Evolutionary conservation across 1,140 invertebrate genomes (phyloP), one percentile per base, ranked within the genome.

Genomic region (Scaptomyza montana): DNA sequence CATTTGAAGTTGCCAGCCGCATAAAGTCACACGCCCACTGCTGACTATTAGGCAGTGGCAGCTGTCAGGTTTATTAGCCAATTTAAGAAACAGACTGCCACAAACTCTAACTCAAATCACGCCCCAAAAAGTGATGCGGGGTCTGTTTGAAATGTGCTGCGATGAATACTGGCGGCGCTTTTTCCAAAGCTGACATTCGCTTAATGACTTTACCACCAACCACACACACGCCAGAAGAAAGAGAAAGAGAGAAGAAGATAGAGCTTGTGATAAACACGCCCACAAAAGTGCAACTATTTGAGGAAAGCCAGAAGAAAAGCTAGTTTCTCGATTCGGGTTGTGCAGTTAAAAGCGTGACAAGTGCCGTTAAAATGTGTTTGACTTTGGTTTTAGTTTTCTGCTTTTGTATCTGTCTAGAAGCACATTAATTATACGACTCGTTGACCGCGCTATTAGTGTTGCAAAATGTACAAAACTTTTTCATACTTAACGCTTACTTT

Each of bases 61-160:
- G 78, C 80, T 86, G 81, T 77, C 82, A 72, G 78, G 84, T 86
- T 86, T 86, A 86, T 86, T 86, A 87, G 82, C 82, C 82, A 86
- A 86, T 86, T 86, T 87, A 73, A 87, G 82, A 82, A 70, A 85
- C 75, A 85, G 79, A 75, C 74, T 74, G 75, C 69, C 82, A 51
- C 62, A 53, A 55, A 49, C 69, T 60, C 54, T 54, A n/a, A 28
- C 41, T 33, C 54, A 16, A 39, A 30, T 43, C 13, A 39, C 16
- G 9, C 25, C 16, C 16, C 53, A 30, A 36, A 36, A 55, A 63
- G 16, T 41, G 49, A 56, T 56, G 51, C 43, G 63, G 30, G 30
- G 41, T 55, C 70, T 73, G 12, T 43, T 43, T 73, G 62, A 49
- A 28, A 86, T 86, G 82, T 86, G 82, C 82, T 86, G 82, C 78